Conservation (phyloP, 1,140 invertebrate species). For the Popillia japonica region DNA sequence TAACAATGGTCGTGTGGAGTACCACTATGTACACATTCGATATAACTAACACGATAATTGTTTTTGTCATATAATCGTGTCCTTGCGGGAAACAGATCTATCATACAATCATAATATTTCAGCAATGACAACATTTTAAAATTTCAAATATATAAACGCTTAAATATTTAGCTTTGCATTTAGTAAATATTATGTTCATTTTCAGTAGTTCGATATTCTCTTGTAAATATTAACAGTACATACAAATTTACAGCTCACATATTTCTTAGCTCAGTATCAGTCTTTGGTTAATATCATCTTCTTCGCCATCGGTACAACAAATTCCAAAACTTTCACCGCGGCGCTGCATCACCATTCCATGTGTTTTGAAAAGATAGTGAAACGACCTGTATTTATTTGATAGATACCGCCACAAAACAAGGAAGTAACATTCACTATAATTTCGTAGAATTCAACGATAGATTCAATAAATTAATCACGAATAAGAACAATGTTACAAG, state of each 20-base stretch:
- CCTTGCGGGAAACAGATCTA: neutral
- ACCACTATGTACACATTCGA: neutral
- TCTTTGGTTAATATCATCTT: conserved; percentile 41
- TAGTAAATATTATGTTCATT: conserved; percentile 40
- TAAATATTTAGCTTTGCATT: conserved; percentile 42
- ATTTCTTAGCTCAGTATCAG: conserved; percentile 42
- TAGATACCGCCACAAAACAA: neutral
- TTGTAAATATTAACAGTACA: conserved; percentile 40
- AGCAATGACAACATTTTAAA: conserved; percentile 41
- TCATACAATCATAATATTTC: neutral
- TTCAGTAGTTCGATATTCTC: conserved; percentile 35
- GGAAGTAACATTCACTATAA: conserved; percentile 32
- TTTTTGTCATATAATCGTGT: neutral
- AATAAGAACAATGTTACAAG: conserved; percentile 3
- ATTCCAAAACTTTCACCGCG: neutral
- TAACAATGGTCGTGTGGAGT: neutral
- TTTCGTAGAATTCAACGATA: conserved; percentile 17
- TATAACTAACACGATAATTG: neutral
- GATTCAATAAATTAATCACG: conserved; percentile 9
- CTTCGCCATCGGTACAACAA: neutral
- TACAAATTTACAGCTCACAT: conserved; percentile 36
- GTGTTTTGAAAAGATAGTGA: conserved; percentile 17
- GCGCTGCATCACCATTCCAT: neutral
- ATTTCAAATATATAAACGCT: conserved; percentile 43
- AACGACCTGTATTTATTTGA: conserved; percentile 15